Evolutionary conservation across 2,113 vertebrate genomes (phyloP), one percentile per base, ranked within the genome.

Genomic region (Gasterosteus aculeatus): DNA sequence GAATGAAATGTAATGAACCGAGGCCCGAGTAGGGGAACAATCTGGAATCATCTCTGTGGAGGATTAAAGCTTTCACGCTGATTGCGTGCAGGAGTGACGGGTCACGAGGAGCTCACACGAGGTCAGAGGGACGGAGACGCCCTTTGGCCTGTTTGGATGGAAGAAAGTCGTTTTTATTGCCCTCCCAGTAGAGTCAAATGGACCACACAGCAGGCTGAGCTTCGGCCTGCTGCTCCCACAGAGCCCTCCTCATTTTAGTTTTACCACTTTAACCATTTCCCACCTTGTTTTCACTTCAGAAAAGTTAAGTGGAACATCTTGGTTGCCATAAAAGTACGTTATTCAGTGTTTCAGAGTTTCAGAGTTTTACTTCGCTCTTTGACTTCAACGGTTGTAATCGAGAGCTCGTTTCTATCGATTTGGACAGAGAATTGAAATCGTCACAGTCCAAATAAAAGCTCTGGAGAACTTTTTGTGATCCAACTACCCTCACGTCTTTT

Each of bases 31-130:
- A 39, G 72, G 64, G 69, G 15, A 84, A 64, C 76, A 82, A 64
- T 79, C 75, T 83, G 87, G 72, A 82, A 57, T 26, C 29, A 44
- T 84, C 29, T 74, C 60, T 72, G 57, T n/a, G 42, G 53, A 65
- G 84, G 81, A 88, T 86, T 87, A 89, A 86, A 72, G 53, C 65
- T 80, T 77, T 85, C 41, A 63, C 9, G 42, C 42, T 66, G 83
- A 87, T 85, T 78, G 72, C 69, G 54, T 33, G 49, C 74, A 19
- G 15, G 29, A 57, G 44, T 31, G 58, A 63, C 10, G 41, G 72
- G 49, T 58, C 41, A 70, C 0, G 18, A 35, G 54, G 61, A 76
- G 19, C n/a, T 53, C 51, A 59, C 38, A 16, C 31, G 31, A 16
- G 41, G 41, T 29, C 22, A 4, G 39, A 18, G 59, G n/a, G 38